Percentiles rank a stretch among this genome's conserved stretches.
These are phyloP conservation scores for Drosophila mettleri DNA, from an alignment of 2,888 invertebrate genomes.

Conservation along the genomic window DNA sequence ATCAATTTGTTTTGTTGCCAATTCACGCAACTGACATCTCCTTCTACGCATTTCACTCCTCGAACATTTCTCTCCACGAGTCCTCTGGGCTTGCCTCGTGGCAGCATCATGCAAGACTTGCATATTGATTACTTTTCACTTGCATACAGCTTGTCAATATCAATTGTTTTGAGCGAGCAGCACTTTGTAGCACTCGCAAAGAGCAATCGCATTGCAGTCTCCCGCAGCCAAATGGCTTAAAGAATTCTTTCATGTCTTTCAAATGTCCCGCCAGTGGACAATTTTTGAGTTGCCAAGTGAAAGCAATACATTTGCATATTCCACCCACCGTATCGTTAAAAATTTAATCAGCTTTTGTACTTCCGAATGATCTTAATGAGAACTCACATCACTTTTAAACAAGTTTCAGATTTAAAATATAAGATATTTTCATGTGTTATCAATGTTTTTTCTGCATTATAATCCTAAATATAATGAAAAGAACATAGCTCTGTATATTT, in stretches of 20 bases:
- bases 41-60: conserved; percentile 14
- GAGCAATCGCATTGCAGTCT: background rate
- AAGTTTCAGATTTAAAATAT: too few relatives aligned
- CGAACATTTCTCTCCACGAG: conserved; percentile 14
- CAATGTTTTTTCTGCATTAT: too few relatives aligned
- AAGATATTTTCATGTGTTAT: too few relatives aligned
- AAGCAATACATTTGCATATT: conserved; percentile 23
- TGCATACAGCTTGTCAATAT: conserved; percentile 65
- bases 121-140: conserved; percentile 69
- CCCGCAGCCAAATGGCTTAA: conserved; percentile 13
- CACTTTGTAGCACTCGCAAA: conserved; percentile 17
- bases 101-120: conserved; percentile 39
- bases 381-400: background rate
- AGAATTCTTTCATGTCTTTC: conserved; percentile 26
- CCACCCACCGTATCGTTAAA: background rate
- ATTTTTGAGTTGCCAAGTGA: conserved; percentile 52
- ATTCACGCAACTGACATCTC: conserved; percentile 40
- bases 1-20: conserved; percentile 53
- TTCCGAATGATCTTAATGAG: too few relatives aligned
- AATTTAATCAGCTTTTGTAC: too few relatives aligned
- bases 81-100: background rate
- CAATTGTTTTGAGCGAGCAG: conserved; percentile 32
- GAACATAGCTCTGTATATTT: too few relatives aligned
- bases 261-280: conserved; percentile 43
- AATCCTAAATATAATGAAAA: too few relatives aligned